Conservation (phyloP, 1,140 invertebrate species). For the Scaptomyza pallida region DNA sequence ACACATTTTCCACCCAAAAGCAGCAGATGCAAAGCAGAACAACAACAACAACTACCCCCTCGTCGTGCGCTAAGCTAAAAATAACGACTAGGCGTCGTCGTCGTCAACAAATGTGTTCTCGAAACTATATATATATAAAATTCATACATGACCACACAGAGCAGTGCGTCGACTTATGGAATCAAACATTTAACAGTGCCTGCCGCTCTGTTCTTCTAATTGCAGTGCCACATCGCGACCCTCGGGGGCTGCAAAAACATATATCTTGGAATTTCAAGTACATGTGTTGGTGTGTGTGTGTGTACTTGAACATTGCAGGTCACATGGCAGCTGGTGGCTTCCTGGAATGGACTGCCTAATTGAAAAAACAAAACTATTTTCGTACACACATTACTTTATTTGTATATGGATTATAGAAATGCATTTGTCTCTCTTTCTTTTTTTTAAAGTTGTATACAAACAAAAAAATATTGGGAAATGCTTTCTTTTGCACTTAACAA, state of each 20-base stretch:
- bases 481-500: conserved; percentile 38
- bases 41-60: conserved; percentile 39
- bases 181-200: conserved; percentile 49
- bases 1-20: conserved; percentile 39
- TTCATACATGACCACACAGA: conserved; percentile 28
- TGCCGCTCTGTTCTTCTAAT: conserved; percentile 77
- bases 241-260: conserved; percentile 71
- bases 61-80: conserved; percentile 57
- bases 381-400: conserved; percentile 36
- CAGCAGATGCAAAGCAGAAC: conserved; percentile 34
- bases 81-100: conserved; percentile 28
- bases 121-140: conserved; percentile 29
- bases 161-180: conserved; percentile 54
- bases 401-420: conserved; percentile 45
- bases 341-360: conserved; percentile 56
- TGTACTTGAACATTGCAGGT: conserved; percentile 62
- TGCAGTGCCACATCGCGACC: conserved; percentile 68
- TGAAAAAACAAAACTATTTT: conserved; percentile 32
- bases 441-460: conserved; percentile 30
- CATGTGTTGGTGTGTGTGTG: conserved; percentile 21
- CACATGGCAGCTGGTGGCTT: conserved; percentile 44
- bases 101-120: conserved; percentile 57
- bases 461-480: conserved; percentile 35
- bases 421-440: conserved; percentile 21
- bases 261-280: conserved; percentile 79